Percentiles rank a stretch among this genome's conserved stretches.
Conservation (phyloP, 1,140 invertebrate genomes). For the Rhagoletis zephyria region DNA sequence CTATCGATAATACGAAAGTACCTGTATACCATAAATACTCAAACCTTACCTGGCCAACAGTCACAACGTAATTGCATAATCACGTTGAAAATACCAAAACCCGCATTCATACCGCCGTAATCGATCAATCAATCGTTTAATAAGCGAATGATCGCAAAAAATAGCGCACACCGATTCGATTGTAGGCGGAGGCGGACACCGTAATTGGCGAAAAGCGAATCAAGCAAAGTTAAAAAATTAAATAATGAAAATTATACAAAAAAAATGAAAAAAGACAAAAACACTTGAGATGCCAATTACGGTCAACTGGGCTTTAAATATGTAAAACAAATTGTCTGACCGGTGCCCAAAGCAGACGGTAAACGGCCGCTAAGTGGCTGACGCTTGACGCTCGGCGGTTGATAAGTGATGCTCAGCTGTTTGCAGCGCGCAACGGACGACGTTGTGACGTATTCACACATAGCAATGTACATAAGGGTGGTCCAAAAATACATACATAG, state of each 20-base stretch:
- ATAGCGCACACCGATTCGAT: background rate
- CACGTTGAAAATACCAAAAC: no score
- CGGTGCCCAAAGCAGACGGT: background rate
- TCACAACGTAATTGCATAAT: no score
- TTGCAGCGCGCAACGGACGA: background rate
- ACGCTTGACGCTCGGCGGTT: background rate
- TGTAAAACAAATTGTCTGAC: conserved; percentile 21
- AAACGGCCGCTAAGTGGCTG: conserved; percentile 14
- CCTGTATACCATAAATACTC: no score
- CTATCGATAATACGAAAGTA: no score
- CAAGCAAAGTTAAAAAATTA: background rate
- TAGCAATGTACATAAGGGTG: no score
- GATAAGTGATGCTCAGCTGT: background rate
- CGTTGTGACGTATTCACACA: background rate
- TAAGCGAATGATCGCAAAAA: background rate
- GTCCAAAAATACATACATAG: no score
- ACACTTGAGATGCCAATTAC: background rate
- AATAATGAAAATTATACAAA: background rate
- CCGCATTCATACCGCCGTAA: no score
- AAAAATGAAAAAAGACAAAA: background rate
- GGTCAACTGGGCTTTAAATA: background rate
- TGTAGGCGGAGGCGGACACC: background rate
- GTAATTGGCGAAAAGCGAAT: background rate
- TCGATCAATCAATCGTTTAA: no score
- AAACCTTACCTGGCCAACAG: no score